Conservation (phyloP, 2,888 invertebrate genomes). For the Apamea sordens region DNA sequence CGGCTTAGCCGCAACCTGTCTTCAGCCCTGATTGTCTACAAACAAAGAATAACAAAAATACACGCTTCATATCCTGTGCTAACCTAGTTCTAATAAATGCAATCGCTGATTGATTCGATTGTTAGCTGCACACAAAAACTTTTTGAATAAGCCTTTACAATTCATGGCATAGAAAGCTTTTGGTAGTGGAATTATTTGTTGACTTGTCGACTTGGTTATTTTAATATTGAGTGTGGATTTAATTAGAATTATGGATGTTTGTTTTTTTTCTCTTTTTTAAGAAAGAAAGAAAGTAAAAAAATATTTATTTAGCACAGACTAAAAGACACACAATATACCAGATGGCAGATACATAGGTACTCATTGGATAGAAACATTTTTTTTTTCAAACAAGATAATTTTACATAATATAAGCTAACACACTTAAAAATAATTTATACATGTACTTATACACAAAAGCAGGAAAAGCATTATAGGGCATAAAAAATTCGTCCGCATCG, state of each 20-base stretch:
- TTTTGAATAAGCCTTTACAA: constrained; percentile 46
- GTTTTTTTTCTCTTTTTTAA: not conserved
- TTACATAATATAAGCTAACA: not conserved
- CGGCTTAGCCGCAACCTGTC: constrained; percentile 84
- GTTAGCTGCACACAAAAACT: constrained; percentile 51
- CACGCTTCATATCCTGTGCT: constrained; percentile 58
- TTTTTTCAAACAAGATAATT: not conserved
- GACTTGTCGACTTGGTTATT: constrained; percentile 25
- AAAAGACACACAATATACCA: too few species aligned
- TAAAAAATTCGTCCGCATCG: not conserved
- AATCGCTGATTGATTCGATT: constrained; percentile 57
- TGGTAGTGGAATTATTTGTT: constrained; percentile 19
- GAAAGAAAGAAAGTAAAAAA: too few species aligned
- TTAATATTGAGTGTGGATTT: constrained; percentile 20
- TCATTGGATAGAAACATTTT: not conserved
- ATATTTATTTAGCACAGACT: too few species aligned
- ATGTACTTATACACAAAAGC: not conserved
- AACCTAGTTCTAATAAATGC: constrained; percentile 62
- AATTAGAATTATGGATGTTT: constrained; percentile 18
- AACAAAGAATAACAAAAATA: constrained; percentile 80
- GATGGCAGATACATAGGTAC: too few species aligned
- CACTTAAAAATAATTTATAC: not conserved
- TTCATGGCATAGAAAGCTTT: constrained; percentile 27
- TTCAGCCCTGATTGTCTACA: constrained; percentile 84
- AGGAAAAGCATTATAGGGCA: not conserved